Base-by-base conservation (phyloP, 2,113 vertebrate species). In the Psammodynastes pulverulentus region DNA sequence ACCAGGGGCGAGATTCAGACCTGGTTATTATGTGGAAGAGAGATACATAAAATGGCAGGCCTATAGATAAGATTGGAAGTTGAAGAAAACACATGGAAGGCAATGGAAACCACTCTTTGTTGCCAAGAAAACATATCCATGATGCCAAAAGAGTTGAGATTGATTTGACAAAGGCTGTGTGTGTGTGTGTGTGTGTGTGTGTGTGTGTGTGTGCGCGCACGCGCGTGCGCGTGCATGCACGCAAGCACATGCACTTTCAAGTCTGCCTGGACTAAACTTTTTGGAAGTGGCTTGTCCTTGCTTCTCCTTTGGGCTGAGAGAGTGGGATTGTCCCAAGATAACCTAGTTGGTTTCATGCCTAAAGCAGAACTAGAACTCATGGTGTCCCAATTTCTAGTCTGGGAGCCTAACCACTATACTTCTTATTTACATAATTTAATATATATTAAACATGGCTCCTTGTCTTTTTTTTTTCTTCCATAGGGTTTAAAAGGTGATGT, bases 401-500 rank as follows among this genome's bases (percentile, higher is more conserved):
- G 34, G 34, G 34, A 9, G 17, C 72, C 19, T 79, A 79, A 79
- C 51, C n/a, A 9, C 10, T 52, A 39, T 7, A 39, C 45, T 79
- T 79, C 7, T 43, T 79, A 79, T 3, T 79, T 43, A 43, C n/a
- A 67, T 1, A 67, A 67, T 39, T 79, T 79, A 79, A 43, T 21
- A 39, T 17, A 79, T 79, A 79, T 79, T 43, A 79, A 79, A 43
- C 19, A 79, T 21, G 7, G 34, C 43, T 92, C 90, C 0, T 39
- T 15, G 21, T 23, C 79, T 87, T 34, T 96, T 97, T 79, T 97
- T 89, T 95, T 95, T 93, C 96, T 96, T 96, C 17, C 91, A 85
- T 94, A 99, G 99, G 98, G 98, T 96, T 95, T 98, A 62, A 98
- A 98, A 97, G 99, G 98, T 95, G 98, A 98, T 96, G 94, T 95